Percentiles rank a stretch among this genome's conserved stretches.
Conservation (phyloP, 2,113 vertebrate genomes). For the Channa argus region DNA sequence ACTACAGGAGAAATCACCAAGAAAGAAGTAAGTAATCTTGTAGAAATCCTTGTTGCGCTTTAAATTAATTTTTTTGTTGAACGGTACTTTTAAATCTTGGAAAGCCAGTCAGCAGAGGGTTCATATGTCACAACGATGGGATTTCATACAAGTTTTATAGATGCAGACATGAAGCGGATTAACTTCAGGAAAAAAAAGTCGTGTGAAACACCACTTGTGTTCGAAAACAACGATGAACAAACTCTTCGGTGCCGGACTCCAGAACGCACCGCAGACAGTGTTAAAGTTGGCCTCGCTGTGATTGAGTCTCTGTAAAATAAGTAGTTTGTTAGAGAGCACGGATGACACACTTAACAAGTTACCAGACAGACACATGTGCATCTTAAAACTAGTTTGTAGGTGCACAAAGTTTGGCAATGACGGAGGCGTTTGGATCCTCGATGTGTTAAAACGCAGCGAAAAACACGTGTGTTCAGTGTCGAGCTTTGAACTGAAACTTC, state of each 20-base stretch:
- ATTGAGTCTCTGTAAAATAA: constrained; percentile 46
- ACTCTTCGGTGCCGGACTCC: constrained; percentile 4
- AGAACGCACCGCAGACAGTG: constrained; percentile 1
- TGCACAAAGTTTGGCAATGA: constrained; percentile 27
- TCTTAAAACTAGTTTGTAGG: constrained; percentile 21
- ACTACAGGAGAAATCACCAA: constrained; percentile 42
- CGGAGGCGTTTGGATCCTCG: background rate
- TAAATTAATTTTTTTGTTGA: background rate
- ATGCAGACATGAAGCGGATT: constrained; percentile 19
- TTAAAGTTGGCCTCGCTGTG: constrained; percentile 7
- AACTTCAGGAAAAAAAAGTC: constrained; percentile 2
- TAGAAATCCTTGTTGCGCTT: constrained; percentile 35
- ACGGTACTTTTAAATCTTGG: constrained; percentile 62
- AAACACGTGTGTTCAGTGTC: constrained; percentile 17
- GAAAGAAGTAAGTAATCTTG: constrained; percentile 77
- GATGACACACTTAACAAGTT: constrained; percentile 27
- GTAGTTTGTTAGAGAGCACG: constrained; percentile 28
- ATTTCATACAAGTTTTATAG: constrained; percentile 39
- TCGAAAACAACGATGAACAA: constrained; percentile 10
- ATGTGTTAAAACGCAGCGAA: background rate
- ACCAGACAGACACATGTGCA: constrained; percentile 49
- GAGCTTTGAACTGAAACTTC: constrained; percentile 47
- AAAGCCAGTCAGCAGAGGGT: constrained; percentile 33
- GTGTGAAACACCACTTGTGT: background rate
- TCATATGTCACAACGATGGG: constrained; percentile 65